Base-by-base conservation (phyloP, 2,888 invertebrate genomes). In the Campoplex nolae region DNA sequence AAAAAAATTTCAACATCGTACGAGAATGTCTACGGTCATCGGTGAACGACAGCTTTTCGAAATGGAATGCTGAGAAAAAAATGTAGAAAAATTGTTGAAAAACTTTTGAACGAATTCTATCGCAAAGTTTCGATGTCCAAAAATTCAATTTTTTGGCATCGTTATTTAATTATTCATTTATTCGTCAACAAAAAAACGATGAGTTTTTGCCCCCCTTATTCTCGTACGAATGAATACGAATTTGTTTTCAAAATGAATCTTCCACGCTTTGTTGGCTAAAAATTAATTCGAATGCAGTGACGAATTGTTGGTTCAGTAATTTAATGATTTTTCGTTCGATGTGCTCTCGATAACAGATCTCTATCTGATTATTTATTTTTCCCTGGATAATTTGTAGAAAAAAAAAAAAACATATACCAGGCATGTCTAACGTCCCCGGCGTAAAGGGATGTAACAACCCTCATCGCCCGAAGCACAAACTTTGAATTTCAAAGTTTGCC, bases 401-500 rank as follows among this genome's bases (percentile, higher is more conserved):
- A 23, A 3, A 28, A 28, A 32, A 58, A 28, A 9, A 58, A 58
- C 13, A 13, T 2, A 51, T 2, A 51, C 32, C 9, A 9, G 28
- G 4, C 18, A 45, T 2, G 23, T 48, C 71, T n/a, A 51, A 51
- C 48, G 32, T 28, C 28, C 58, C 58, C 32, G 13, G 58, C 11
- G 58, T 32, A 58, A 16, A 51, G 45, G 23, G 23, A 70, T 23
- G 45, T 62, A 42, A 45, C 51, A 18, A 75, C 23, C 45, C 42
- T 62, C 58, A 51, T 75, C 8, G 28, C 45, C 45, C 45, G 18
- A 58, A 28, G 28, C 23, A 18, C 18, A 58, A 28, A 45, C 42
- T 75, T 62, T 23, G 62, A 75, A 45, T 8, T 62, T 75, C 42
- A 62, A 45, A 75, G 42, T 42, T 75, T 45, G 75, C 58, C 3